Evolutionary conservation across 2,888 invertebrate species (phyloP), one percentile per base, ranked within the genome.

Genomic region (Lamellibrachia satsuma): DNA sequence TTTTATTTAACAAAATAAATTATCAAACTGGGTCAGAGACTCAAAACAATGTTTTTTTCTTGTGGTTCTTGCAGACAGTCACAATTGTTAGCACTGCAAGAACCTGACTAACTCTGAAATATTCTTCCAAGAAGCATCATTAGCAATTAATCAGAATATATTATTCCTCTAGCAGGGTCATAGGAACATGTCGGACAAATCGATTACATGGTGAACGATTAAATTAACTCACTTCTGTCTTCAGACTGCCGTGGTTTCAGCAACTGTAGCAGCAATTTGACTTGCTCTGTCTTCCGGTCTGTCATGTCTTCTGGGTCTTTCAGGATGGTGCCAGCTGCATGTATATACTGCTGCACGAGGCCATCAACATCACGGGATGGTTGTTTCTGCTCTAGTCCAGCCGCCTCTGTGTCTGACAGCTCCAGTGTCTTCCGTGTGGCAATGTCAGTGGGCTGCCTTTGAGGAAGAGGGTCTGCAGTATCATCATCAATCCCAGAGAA

Each of bases 311-410:
- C 94, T 9, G 94, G 93, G 92, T 95, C 95, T 92, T 95, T 95
- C 90, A 96, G 94, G 94, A 95, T 95, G 15, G 95, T 94, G 7
- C 95, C 93, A 8, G 95, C 95, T 0, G 94, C 93, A 93, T 95
- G 95, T 9, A 95, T 91, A 93, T 95, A 94, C 4, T 93, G 92
- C 51, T 93, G 92, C 39, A 95, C 93, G n/a, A 95, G 92, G 11
- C 91, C 52, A 57, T 93, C 92, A 7, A 92, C 92, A 52, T 94
- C 94, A 27, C 93, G 90, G 11, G n/a, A 39, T 3, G 90, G 39
- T 52, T 52, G 60, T 39, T 22, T 22, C n/a, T 57, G 90, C 27
- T 52, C 39, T 4, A 15, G 39, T 27, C 75, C 75, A 75, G 6
- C 75, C 15, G 22, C 75, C 4, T 75, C 22, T 15, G 75, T 75